A percentile compares a stretch with the other conserved stretches of the same genome.
These are phyloP conservation scores for Microplitis mediator DNA, from an alignment of 1,140 invertebrate species.

Conservation along the genomic window DNA sequence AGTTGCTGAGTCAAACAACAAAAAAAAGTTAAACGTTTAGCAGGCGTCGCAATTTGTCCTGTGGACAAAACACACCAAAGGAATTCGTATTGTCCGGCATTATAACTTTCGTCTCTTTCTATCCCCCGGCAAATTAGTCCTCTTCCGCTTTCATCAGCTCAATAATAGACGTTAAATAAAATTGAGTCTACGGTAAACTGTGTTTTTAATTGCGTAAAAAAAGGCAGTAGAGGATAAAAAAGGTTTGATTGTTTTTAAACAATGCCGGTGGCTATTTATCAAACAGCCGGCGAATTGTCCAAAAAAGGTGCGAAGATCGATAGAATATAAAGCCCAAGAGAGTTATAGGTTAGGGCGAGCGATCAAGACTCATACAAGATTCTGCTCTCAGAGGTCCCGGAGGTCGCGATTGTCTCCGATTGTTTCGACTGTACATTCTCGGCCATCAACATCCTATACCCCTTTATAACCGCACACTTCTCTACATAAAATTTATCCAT, in stretches of 20 bases:
- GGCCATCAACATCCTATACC: background rate
- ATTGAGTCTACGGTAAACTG: too few species aligned
- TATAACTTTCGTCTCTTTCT: slow-evolving; percentile 30
- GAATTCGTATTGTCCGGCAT: slow-evolving; percentile 53
- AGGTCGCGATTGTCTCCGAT: slow-evolving; percentile 54
- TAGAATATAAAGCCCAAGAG: slow-evolving; percentile 27
- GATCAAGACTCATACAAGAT: slow-evolving; percentile 52
- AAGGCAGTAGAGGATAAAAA: too few species aligned
- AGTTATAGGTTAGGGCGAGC: background rate
- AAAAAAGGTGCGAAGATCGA: slow-evolving; percentile 42
- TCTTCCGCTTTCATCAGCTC: background rate
- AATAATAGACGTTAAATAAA: background rate
- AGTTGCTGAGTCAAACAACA: background rate
- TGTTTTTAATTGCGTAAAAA: too few species aligned
- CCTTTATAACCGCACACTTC: background rate
- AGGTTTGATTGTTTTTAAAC: background rate
- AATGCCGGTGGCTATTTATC: background rate
- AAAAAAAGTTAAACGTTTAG: slow-evolving; percentile 55
- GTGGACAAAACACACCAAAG: slow-evolving; percentile 52
- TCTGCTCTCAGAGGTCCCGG: slow-evolving; percentile 58
- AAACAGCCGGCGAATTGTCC: slow-evolving; percentile 17
- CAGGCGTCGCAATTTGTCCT: slow-evolving; percentile 58
- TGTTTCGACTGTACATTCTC: slow-evolving; percentile 29
- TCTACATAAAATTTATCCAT: background rate
- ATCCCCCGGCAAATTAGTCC: background rate